Conservation (phyloP, 2,888 invertebrate genomes). For the Drosophila cracens region DNA sequence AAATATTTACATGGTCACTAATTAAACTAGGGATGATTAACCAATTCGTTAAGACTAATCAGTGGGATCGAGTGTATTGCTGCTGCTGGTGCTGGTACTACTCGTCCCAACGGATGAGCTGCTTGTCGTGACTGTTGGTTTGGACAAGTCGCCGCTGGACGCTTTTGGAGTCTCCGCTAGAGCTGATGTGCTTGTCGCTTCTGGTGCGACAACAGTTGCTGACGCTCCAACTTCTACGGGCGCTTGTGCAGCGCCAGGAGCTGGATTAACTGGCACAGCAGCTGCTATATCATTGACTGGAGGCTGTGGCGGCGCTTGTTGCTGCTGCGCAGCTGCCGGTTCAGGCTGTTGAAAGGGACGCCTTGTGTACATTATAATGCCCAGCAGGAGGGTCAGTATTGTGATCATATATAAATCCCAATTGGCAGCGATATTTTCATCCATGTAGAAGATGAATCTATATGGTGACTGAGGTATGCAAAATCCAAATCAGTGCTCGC, state of each 20-base stretch:
- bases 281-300: slow-evolving; percentile 54
- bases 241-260: slow-evolving; percentile 14
- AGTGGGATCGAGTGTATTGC: slow-evolving; percentile 76
- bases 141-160: slow-evolving; percentile 30
- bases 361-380: slow-evolving; percentile 92
- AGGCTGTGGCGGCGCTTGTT: slow-evolving; percentile 39
- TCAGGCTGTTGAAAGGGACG: slow-evolving; percentile 86
- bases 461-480: slow-evolving; percentile 87
- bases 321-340: slow-evolving; percentile 42
- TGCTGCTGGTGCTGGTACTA: slow-evolving; percentile 43
- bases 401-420: slow-evolving; percentile 98
- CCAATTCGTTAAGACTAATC: slow-evolving; percentile 73
- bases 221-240: slow-evolving; percentile 16
- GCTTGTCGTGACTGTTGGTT: slow-evolving; percentile 62
- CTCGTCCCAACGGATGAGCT: slow-evolving; percentile 71
- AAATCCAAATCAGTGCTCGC: background rate
- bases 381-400: slow-evolving; percentile 92
- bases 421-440: slow-evolving; percentile 91
- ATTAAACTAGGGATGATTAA: slow-evolving; percentile 74
- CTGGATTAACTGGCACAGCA: slow-evolving; percentile 43
- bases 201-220: slow-evolving; percentile 20
- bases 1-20: slow-evolving; percentile 80
- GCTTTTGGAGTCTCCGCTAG: slow-evolving; percentile 16
- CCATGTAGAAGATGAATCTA: slow-evolving; percentile 88
- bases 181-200: slow-evolving; percentile 19